A percentile compares a stretch with the other conserved stretches of the same genome.
Evolutionary conservation across 2,113 vertebrate species (phyloP).

Genomic region (Actenoides lindsayi): DNA sequence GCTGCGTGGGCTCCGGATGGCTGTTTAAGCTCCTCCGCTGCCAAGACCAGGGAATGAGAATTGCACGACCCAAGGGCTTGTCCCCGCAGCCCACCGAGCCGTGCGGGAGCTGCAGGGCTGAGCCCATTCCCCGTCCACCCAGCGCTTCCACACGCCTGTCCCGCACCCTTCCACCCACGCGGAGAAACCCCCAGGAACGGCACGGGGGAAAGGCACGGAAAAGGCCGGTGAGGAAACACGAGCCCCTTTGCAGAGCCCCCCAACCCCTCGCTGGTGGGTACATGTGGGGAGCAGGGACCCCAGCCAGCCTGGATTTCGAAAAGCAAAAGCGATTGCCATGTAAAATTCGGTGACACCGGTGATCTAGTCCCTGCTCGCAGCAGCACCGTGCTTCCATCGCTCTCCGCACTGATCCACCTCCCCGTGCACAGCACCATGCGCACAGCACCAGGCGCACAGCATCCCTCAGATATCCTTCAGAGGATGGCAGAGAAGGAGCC

Average conservation of each 20-base stretch:
- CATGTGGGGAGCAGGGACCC: accelerated
- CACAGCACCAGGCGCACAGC: not conserved
- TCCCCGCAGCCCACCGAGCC: not conserved
- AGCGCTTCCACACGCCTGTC: no score
- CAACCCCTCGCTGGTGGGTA: accelerated
- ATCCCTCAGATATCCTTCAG: no score
- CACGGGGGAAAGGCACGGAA: no score
- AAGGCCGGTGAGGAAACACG: no score
- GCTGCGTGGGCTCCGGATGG: not conserved
- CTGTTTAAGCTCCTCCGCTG: not conserved
- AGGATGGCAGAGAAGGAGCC: not conserved
- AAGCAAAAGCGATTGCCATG: not conserved
- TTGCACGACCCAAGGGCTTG: not conserved
- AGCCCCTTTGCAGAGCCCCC: no score
- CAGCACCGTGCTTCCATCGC: accelerated
- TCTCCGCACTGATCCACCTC: accelerated
- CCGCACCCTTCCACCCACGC: no score
- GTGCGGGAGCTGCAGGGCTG: not conserved
- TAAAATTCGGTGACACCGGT: accelerated
- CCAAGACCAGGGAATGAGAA: not conserved
- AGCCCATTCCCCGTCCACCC: no score
- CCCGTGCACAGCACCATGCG: not conserved
- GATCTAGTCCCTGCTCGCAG: not conserved
- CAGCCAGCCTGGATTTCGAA: not conserved
- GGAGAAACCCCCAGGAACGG: no score